Conservation (phyloP, 2,113 vertebrate genomes). For the Zingel zingel region DNA sequence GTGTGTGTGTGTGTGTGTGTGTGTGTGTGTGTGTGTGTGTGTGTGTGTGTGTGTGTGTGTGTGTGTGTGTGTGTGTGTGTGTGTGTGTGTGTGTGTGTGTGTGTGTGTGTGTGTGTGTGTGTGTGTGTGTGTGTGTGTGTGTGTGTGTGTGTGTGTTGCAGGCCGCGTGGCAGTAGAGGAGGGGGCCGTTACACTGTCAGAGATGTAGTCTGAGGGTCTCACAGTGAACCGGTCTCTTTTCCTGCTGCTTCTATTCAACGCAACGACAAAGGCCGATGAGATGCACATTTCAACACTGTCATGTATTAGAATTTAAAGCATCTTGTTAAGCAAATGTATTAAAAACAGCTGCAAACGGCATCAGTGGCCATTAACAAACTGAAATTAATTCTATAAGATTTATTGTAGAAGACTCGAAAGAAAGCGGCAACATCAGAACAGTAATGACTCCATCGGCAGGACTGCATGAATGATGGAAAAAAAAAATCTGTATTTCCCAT, state of each 20-base stretch:
- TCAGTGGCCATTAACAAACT: neutral
- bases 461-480: neutral
- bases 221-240: conserved; percentile 99
- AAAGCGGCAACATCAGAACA: neutral
- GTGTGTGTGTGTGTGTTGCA: too few relatives aligned
- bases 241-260: conserved; percentile 86
- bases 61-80: conserved; percentile 23
- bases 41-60: neutral
- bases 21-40: too few relatives aligned
- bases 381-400: neutral
- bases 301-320: neutral
- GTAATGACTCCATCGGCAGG: neutral
- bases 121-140: too few relatives aligned
- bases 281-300: neutral
- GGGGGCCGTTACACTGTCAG: conserved; percentile 99
- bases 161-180: conserved; percentile 85
- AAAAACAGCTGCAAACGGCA: neutral
- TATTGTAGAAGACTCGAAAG: neutral
- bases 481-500: neutral
- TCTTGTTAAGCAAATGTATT: neutral
- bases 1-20: too few relatives aligned
- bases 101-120: too few relatives aligned
- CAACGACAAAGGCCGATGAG: conserved; percentile 1
- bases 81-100: neutral
- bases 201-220: conserved; percentile 98